Evolutionary conservation across 2,888 invertebrate species (phyloP), one percentile per base, ranked within the genome.

Genomic region (Limenitis camilla): DNA sequence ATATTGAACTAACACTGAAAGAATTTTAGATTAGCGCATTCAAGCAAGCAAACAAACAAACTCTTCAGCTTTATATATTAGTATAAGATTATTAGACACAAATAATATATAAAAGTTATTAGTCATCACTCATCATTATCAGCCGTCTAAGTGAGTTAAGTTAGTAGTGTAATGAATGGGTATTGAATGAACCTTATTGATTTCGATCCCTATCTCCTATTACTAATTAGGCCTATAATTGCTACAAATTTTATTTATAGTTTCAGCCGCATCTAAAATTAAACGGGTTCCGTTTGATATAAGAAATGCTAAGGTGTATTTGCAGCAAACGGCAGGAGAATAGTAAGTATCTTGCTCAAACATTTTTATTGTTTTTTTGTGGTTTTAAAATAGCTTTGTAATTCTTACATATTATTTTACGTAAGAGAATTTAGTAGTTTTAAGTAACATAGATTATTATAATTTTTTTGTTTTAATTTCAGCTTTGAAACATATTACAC

Each of bases 401-500:
- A n/a, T n/a, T n/a, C n/a, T n/a, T n/a, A n/a, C n/a, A n/a, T n/a
- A n/a, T n/a, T n/a, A n/a, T n/a, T n/a, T n/a, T n/a, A n/a, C n/a
- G n/a, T n/a, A n/a, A n/a, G n/a, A n/a, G n/a, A n/a, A n/a, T n/a
- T n/a, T n/a, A n/a, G n/a, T n/a, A n/a, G n/a, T n/a, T n/a, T n/a
- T n/a, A n/a, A n/a, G n/a, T n/a, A n/a, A n/a, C n/a, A n/a, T 10
- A 5, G 3, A n/a, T 10, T 8, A 33, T 2, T 8, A 39, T 10
- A 32, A 29, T 8, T n/a, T 33, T 7, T 10, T 35, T 11, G 5
- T 50, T 55, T 71, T 30, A 19, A 46, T 82, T 80, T 59, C 68
- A 87, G 87, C 57, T 65, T 62, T 8, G 52, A 65, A 4, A 59
- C 57, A 7, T 70, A 79, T 60, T 67, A 69, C 29, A 71, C 76